Base-by-base conservation (phyloP, 2,113 vertebrate genomes). In the Uropsilus gracilis region DNA sequence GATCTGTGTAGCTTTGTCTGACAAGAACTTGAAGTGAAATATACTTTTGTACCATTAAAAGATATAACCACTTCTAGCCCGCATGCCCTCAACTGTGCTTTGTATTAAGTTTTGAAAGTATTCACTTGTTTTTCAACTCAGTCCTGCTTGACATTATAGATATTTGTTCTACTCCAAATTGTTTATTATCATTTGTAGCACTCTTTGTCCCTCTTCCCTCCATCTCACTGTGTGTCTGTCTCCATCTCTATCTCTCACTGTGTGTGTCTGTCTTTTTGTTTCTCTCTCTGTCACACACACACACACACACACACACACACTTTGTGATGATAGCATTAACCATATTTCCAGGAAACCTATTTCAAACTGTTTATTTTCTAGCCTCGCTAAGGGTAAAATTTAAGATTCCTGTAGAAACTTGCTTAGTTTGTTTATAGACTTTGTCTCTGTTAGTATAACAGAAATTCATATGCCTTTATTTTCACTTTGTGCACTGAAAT, bases 71-170 rank as follows among this genome's bases (percentile, higher is more conserved):
- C 44, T 94, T 90, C n/a, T 44, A 85, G 37, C 16, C 26, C 50
- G 81, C 20, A 66, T 8, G 77, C 26, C 39, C 8, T 95, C 53
- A 88, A 14, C 5, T 78, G 18, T 64, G 6, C 53, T 84, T 5
- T 89, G 93, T 93, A 42, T 90, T 94, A 95, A 96, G n/a, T 39
- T 97, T 97, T 90, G 30, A 94, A 95, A 46, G 28, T 48, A 2
- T 34, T 95, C 4, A 0, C 87, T 94, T 86, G 2, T 87, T 95
- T 92, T 59, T 89, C 95, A 0, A 69, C 20, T 50, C 26, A 17
- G 0, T 63, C 83, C 44, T 90, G 5, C 69, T 95, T 97, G 42
- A 94, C 37, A 93, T 95, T 76, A 82, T 24, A 95, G 17, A n/a
- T 95, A 26, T 94, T 95, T 90, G 34, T 77, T 73, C 28, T 83